Conservation (phyloP, 2,113 vertebrate genomes). For the Corydoras sp. region DNA sequence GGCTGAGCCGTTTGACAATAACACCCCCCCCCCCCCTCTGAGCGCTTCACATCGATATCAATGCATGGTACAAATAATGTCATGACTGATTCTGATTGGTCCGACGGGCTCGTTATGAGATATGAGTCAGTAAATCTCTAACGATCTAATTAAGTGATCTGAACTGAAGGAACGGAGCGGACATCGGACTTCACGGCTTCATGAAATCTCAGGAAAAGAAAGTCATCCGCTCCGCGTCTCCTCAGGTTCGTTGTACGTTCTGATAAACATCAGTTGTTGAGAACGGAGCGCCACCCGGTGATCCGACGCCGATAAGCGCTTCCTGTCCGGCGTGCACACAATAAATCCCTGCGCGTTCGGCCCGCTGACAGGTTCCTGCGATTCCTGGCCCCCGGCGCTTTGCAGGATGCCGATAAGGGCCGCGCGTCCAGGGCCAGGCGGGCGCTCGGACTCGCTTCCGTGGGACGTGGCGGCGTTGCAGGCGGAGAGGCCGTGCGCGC, state of each 20-base stretch:
- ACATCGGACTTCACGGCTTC: too few species aligned
- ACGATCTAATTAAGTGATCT: too few species aligned
- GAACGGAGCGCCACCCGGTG: background rate
- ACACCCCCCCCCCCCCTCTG: too few species aligned
- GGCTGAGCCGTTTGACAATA: too few species aligned
- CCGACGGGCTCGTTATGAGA: too few species aligned
- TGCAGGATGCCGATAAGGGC: slow-evolving; percentile 43
- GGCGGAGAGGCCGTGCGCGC: background rate
- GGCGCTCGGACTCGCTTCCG: background rate
- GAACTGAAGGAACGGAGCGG: too few species aligned
- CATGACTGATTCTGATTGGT: too few species aligned
- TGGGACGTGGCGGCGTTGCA: too few species aligned
- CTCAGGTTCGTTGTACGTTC: background rate
- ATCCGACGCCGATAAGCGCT: slow-evolving; percentile 36
- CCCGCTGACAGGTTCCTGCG: slow-evolving; percentile 18
- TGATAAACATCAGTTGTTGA: slow-evolving; percentile 10
- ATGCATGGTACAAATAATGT: too few species aligned
- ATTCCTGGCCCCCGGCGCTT: slow-evolving; percentile 16
- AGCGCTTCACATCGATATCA: too few species aligned
- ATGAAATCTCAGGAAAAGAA: too few species aligned
- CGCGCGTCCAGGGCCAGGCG: background rate
- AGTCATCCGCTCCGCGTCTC: background rate
- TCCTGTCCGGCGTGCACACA: slow-evolving; percentile 15
- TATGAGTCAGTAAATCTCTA: too few species aligned
- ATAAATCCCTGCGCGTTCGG: slow-evolving; percentile 19